Evolutionary conservation across 2,113 vertebrate genomes (phyloP), one percentile per base, ranked within the genome.

Genomic region (Tauraco erythrolophus): DNA sequence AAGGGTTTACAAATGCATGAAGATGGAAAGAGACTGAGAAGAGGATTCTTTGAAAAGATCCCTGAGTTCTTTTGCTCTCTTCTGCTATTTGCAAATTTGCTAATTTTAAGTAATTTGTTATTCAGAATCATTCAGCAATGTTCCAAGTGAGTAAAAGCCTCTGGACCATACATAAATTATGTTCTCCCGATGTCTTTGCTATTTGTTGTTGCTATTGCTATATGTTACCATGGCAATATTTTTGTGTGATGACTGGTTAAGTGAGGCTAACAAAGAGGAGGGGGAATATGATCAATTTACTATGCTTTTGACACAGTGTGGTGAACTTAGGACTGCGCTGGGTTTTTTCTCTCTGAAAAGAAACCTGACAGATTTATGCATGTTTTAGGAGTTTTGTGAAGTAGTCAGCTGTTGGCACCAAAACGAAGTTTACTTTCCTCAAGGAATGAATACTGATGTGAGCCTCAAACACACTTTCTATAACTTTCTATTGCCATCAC

Each of bases 191-290:
- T 31, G 33, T 56, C 65, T 82, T 96, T 88, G 71, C 53, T 96
- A 3, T 93, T 97, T 95, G 65, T 94, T 97, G 65, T 64, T 86
- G n/a, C 78, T 83, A 48, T 77, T 56, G 4, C 50, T 79, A 0
- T 71, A 30, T 21, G 93, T 96, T 97, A 62, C 92, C 92, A 92
- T 96, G 82, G 91, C 48, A 81, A 95, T 92, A 39, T 80, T 89
- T 91, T 92, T 96, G 56, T 81, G 81, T 9, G 7, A 23, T 75
- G 75, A 86, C 84, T 94, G 77, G 65, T 84, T 90, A 87, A 83
- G 28, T 81, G 28, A 19, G 27, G 39, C 41, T 94, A 86, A 91
- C 54, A 85, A 94, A 84, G 54, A n/a, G 15, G 1, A 4, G 19
- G 27, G 45, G 87, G 48, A 78, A 69, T 65, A 56, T 39, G 46